Base-by-base conservation (phyloP, 2,888 invertebrate genomes). In the Trilocha varians region DNA sequence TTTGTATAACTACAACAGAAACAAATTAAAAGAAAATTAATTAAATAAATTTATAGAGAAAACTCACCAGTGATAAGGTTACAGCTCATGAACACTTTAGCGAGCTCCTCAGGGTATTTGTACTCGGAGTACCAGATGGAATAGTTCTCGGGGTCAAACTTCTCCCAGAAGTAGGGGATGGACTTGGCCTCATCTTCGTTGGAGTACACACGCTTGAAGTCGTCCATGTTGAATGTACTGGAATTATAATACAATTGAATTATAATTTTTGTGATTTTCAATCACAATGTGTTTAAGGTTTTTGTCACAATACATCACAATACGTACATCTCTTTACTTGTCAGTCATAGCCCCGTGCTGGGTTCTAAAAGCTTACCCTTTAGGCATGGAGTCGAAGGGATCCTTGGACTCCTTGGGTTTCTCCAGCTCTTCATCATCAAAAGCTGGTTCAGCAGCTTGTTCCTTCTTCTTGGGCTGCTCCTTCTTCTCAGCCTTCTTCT, bases 101-200 rank as follows among this genome's bases (percentile, higher is more conserved):
- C 88, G 15, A 99, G 89, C 73, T 99, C 98, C 46, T 96, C 88
- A 46, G 93, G 93, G 84, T 95, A 99, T 82, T 98, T 97, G 89
- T 99, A 99, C 88, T 98, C 97, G 40, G 96, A 93, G 52, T 89
- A 91, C 99, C 99, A 99, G 78, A 99, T 96, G 47, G 98, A 98
- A 78, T 97, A 98, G 82, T 97, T 89, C 71, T 97, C 93, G 5
- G 95, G 89, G 79, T 99, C 99, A 70, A 99, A 99, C 80, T 99
- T 96, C 71, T 97, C 91, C 95, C 97, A 99, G 89, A 99, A 99
- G 79, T 96, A 98, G 1, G 98, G 97, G 70, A 99, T 91, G 43
- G 99, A 98, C 68, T 93, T 93, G 5, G 90, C 84, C 69, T 96
- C 97, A 18, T 96, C 96, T 78, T 99, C 96, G 69, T 99, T 99